Percentiles rank a stretch among this genome's conserved stretches.
Conservation (phyloP, 53 echinoderm and acorn worm genomes). For the Paelopatides confundens region DNA sequence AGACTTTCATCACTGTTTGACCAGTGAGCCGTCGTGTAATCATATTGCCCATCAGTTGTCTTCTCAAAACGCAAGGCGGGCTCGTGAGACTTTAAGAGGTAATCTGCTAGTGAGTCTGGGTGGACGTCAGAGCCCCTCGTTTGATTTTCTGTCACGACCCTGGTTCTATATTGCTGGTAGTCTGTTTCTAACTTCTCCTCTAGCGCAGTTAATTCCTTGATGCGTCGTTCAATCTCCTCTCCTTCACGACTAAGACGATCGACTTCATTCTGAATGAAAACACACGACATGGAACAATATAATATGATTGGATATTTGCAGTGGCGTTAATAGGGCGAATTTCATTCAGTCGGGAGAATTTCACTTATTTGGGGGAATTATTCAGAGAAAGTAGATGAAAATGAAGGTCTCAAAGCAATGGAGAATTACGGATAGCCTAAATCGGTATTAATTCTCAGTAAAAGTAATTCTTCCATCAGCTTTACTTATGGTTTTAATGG, state of each 20-base stretch:
- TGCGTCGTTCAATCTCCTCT: constrained; percentile 88
- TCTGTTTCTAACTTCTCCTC: constrained; percentile 45
- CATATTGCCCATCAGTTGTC: constrained; percentile 43
- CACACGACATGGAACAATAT: neutral
- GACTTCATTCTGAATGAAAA: constrained; percentile 62
- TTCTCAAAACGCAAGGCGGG: constrained; percentile 12
- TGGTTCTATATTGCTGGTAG: constrained; percentile 57
- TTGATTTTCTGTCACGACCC: neutral
- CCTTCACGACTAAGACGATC: constrained; percentile 92
- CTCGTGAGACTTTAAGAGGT: constrained; percentile 30
- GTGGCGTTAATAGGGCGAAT: too few relatives aligned
- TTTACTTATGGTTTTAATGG: too few relatives aligned
- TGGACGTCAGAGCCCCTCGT: neutral
- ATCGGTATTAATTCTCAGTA: too few relatives aligned
- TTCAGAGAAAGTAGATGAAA: too few relatives aligned
- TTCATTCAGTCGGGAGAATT: too few relatives aligned
- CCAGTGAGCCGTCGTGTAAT: constrained; percentile 31
- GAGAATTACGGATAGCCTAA: too few relatives aligned
- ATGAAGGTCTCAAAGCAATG: too few relatives aligned
- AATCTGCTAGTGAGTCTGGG: constrained; percentile 33
- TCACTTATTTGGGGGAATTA: too few relatives aligned
- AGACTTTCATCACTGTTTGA: constrained; percentile 37
- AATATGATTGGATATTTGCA: too few relatives aligned
- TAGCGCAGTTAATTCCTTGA: constrained; percentile 81
- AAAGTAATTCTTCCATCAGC: too few relatives aligned